Evolutionary conservation across 2,888 invertebrate genomes (phyloP), one percentile per base, ranked within the genome.

Genomic region (Temnothorax ravouxi): DNA sequence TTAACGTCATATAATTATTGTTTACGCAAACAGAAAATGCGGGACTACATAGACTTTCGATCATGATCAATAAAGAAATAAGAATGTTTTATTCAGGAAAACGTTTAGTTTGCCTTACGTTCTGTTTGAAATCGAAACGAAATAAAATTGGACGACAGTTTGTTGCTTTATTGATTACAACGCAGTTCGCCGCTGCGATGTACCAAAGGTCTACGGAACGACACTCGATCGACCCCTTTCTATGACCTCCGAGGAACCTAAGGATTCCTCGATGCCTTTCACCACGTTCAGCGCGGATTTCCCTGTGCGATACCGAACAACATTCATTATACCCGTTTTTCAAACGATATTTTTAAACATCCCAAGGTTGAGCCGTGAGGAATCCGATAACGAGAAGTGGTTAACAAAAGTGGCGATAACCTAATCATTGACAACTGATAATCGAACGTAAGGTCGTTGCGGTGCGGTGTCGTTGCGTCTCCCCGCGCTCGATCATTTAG

Each of bases 181-280:
- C 21, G 18, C 54, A 13, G 18, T 52, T 62, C 18, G 54, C 54
- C 41, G 56, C 6, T 52, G 64, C 44, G 52, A 54, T 29, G 25
- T 34, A 67, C 52, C 64, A 52, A 66, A 83, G 62, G 59, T 64
- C 74, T 74, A 69, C 47, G 72, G 62, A 80, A 66, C 83, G 84
- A 81, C 77, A 59, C 56, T 84, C 69, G 72, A 85, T 54, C 77
- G 81, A 83, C 84, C 62, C 75, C 84, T 85, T 87, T 80, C 83
- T 66, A 67, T 81, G 84, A 87, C 84, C 86, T 84, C 83, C 66
- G 75, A 75, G 59, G 83, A 83, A 84, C 84, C 44, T 85, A 87
- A 84, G 86, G 83, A 90, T 89, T 88, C 89, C 86, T 84, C 71
- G 84, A 13, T 79, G 88, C 89, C 90, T 90, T 90, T 90, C 90